Conservation (phyloP, 2,113 vertebrate genomes). For the Lonchura striata region DNA sequence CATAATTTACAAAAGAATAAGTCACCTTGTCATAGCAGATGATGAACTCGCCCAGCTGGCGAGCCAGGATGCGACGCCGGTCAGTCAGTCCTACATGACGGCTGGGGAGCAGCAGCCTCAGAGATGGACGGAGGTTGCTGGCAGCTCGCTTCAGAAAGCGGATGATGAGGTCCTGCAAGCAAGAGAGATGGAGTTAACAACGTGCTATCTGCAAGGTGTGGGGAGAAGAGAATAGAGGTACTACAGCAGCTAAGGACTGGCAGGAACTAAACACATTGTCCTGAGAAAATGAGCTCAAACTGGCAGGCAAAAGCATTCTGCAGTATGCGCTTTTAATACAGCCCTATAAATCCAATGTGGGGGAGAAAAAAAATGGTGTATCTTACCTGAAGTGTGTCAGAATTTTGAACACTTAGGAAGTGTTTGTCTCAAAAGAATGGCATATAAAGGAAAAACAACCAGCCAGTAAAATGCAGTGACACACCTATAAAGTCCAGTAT, state of each 20-base stretch:
- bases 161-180: slow-evolving; percentile 87
- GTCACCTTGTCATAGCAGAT: slow-evolving; percentile 86
- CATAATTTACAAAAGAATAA: neutral
- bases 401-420: neutral
- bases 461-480: neutral
- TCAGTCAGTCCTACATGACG: slow-evolving; percentile 78
- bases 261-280: neutral
- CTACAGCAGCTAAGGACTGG: neutral
- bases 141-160: slow-evolving; percentile 90
- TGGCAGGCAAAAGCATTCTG: neutral
- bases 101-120: slow-evolving; percentile 83
- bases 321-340: neutral
- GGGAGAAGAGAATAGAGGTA: neutral
- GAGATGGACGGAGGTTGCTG: slow-evolving; percentile 86
- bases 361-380: neutral
- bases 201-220: neutral
- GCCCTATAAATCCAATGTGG: neutral
- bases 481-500: neutral
- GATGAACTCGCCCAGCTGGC: slow-evolving; percentile 90
- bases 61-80: slow-evolving; percentile 85
- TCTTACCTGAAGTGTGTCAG: neutral
- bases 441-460: neutral
- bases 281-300: neutral
- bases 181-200: neutral
- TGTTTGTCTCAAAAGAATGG: neutral